Conservation (phyloP, 1,140 invertebrate genomes). For the Scylla paramamosain region DNA sequence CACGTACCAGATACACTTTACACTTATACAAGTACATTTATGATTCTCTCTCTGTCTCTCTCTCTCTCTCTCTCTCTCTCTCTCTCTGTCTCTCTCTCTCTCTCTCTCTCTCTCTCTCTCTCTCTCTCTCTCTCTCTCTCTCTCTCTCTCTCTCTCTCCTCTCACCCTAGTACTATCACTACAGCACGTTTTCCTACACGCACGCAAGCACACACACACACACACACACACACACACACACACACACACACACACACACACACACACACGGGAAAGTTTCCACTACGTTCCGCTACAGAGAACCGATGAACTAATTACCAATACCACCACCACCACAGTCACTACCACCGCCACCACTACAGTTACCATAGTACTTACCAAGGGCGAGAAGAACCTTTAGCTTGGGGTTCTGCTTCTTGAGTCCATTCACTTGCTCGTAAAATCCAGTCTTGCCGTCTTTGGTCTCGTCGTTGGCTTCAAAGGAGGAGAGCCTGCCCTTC, state of each 20-base stretch:
- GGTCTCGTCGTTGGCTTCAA: constrained; percentile 95
- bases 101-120: too few species aligned
- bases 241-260: background rate
- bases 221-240: background rate
- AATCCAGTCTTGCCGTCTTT: constrained; percentile 94
- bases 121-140: too few species aligned
- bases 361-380: constrained; percentile 84
- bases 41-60: too few species aligned
- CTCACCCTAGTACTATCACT: too few species aligned
- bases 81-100: too few species aligned
- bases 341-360: background rate
- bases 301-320: background rate
- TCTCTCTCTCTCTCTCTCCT: too few species aligned
- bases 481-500: constrained; percentile 94
- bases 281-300: too few species aligned
- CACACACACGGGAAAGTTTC: too few species aligned
- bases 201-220: background rate
- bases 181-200: too few species aligned
- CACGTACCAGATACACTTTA: background rate
- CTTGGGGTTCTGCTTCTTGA: constrained; percentile 94
- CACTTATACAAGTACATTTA: too few species aligned
- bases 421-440: constrained; percentile 90
- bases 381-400: constrained; percentile 93
- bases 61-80: too few species aligned
- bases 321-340: background rate